Conservation (phyloP, 2,113 vertebrate genomes). For the Anolis carolinensis region DNA sequence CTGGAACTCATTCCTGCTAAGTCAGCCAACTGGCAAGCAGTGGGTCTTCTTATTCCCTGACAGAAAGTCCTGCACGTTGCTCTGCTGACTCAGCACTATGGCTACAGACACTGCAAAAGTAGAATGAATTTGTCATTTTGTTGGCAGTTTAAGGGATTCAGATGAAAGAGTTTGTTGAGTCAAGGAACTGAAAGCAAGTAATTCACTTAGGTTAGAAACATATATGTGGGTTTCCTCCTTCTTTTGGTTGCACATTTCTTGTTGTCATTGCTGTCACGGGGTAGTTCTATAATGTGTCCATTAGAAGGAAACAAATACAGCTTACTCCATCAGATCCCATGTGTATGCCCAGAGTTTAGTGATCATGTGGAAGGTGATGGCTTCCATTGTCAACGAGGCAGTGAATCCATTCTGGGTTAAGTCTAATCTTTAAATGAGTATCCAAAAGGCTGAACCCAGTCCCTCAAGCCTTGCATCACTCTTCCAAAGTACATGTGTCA, state of each 20-base stretch:
- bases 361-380: not conserved
- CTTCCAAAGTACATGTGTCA: not conserved
- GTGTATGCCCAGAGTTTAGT: not conserved
- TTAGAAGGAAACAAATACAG: not conserved
- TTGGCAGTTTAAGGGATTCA: slow-evolving; percentile 31
- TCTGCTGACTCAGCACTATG: slow-evolving; percentile 40
- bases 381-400: too few species aligned
- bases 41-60: slow-evolving; percentile 17
- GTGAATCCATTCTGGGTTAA: too few species aligned
- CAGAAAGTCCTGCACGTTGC: slow-evolving; percentile 25
- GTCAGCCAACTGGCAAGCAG: slow-evolving; percentile 41
- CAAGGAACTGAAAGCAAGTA: not conserved
- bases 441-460: too few species aligned
- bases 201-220: not conserved
- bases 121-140: slow-evolving; percentile 29
- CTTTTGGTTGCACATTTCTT: not conserved
- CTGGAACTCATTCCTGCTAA: not conserved
- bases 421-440: too few species aligned
- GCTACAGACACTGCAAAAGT: slow-evolving; percentile 23
- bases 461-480: too few species aligned
- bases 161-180: slow-evolving; percentile 16
- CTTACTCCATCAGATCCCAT: not conserved
- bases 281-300: not conserved
- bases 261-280: not conserved
- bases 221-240: not conserved